These are phyloP conservation scores for Rhizoglyphus robini DNA, from an alignment of 1,140 invertebrate species.

Conservation along the genomic window DNA sequence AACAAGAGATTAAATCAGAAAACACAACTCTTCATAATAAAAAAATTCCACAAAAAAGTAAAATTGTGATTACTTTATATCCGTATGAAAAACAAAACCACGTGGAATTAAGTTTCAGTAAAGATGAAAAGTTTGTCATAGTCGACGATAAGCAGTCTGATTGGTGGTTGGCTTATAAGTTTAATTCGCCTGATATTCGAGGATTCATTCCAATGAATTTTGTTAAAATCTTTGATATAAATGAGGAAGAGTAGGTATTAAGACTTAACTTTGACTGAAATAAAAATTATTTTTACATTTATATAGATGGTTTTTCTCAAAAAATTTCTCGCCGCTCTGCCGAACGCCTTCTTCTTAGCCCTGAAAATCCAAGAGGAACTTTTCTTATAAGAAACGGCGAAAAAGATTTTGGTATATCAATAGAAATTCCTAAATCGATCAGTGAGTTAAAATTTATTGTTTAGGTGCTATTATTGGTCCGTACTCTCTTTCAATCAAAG, in stretches of 20 bases:
- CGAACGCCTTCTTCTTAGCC: conserved; percentile 76
- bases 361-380: conserved; percentile 81
- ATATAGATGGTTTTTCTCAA: conserved; percentile 95
- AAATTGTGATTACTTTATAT: conserved; percentile 87
- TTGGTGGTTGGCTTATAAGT: conserved; percentile 96
- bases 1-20: too few species aligned
- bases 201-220: conserved; percentile 99
- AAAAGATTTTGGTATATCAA: conserved; percentile 50
- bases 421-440: too few species aligned
- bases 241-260: conserved; percentile 98
- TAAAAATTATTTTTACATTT: conserved; percentile 1
- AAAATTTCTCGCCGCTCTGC: conserved; percentile 89
- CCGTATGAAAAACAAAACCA: conserved; percentile 97
- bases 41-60: conserved; percentile 36
- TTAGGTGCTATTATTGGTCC: conserved; percentile 42
- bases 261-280: too few species aligned
- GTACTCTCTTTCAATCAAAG: conserved; percentile 85
- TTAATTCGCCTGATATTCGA: conserved; percentile 71
- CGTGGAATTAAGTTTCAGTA: conserved; percentile 94
- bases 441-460: too few species aligned
- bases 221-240: conserved; percentile 96
- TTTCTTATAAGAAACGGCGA: conserved; percentile 89
- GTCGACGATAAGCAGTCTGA: conserved; percentile 96
- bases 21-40: background rate
- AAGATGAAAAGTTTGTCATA: conserved; percentile 95